Base-by-base conservation (phyloP, 2,888 invertebrate species). In the Trichopoda pennipes region DNA sequence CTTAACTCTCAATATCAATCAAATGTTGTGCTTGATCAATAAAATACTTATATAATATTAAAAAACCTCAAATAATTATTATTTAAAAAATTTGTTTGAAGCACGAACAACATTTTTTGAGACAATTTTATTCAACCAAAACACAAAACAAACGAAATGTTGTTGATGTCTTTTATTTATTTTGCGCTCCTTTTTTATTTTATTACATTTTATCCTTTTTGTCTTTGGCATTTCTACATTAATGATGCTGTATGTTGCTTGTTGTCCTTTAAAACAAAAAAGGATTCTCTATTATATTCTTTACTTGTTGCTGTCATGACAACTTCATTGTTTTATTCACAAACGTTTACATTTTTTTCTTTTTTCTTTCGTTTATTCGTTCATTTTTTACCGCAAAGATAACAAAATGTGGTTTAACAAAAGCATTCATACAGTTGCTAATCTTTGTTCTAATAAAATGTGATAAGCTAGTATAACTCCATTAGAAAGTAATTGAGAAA, bases 341-440 rank as follows among this genome's bases (percentile, higher is more conserved):
- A 82, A 82, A 58, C 74, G 68, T 72, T 79, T 82, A 63, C 61
- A 60, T 28, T 44, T 61, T 17, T 35, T 19, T 49, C n/a, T 44
- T n/a, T 44, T 16, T 44, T n/a, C 58, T 17, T 51, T 63, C n/a
- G n/a, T n/a, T 42, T 47, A n/a, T 56, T 70, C 38, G 47, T 55
- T 60, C 3, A 35, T 38, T 51, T 66, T 60, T 42, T 35, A 56
- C 75, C 82, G 55, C 82, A 82, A 79, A 76, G 79, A 79, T 82
- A 82, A 82, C 79, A 79, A 79, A 82, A 82, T 82, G 82, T 79
- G 82, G 79, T 79, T 72, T 23, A 74, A 81, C 81, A 78, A 82
- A 75, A 74, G 53, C 73, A 78, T 75, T 68, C 77, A 77, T 68
- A 23, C 69, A 63, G 42, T 70, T 70, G 69, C 56, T 69, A 68